Evolutionary conservation across 2,113 vertebrate genomes (phyloP).

Genomic region (Heloderma charlesbogerti): DNA sequence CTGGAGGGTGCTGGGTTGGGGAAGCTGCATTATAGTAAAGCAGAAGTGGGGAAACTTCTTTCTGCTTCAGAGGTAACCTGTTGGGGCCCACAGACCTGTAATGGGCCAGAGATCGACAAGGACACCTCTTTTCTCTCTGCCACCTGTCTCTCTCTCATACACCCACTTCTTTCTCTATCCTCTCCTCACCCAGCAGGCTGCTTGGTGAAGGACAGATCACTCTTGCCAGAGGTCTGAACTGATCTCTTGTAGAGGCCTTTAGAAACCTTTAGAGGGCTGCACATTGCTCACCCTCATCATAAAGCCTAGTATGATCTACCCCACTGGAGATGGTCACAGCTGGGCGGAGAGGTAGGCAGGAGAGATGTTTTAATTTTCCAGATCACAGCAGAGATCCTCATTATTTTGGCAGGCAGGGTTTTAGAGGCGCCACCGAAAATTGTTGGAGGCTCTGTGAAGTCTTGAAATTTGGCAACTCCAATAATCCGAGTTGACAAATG

Average conservation of each 20-base stretch:
- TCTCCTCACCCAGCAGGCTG: not conserved
- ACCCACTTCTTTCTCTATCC: not conserved
- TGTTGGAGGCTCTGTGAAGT: not conserved
- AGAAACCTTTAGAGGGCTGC: not conserved
- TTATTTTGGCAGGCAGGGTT: conserved; percentile 4
- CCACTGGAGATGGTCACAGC: not conserved
- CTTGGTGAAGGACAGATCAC: not conserved
- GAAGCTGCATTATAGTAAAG: not conserved
- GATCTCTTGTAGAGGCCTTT: not conserved
- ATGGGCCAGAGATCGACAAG: not conserved
- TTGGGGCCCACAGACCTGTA: not conserved
- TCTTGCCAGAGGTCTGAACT: not conserved
- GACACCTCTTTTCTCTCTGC: not conserved
- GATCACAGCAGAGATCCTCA: not conserved
- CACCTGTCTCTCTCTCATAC: not conserved
- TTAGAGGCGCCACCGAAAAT: conserved; percentile 13
- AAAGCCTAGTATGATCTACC: not conserved
- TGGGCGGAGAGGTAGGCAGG: not conserved
- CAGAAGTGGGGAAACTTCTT: not conserved
- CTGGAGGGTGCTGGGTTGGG: too few species aligned
- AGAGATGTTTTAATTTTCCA: not conserved
- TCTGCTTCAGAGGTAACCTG: not conserved
- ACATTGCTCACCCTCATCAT: not conserved
- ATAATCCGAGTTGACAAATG: conserved; percentile 11
- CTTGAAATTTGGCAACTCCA: conserved; percentile 1